Base-by-base conservation (phyloP, 2,113 vertebrate species). In the Xerus inauris region DNA sequence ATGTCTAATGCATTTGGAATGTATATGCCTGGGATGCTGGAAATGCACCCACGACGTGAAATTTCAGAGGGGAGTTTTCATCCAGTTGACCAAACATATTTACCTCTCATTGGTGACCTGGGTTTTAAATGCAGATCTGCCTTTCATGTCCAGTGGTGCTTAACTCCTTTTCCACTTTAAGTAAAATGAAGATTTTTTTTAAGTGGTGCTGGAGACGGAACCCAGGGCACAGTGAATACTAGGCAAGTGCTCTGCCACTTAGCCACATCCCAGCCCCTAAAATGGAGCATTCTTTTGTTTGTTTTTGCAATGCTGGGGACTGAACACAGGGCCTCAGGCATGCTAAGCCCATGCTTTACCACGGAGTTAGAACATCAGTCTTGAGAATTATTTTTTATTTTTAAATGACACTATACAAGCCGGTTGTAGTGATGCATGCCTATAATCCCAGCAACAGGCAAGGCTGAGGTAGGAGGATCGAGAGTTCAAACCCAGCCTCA, bases 1-100 rank as follows among this genome's bases (percentile, higher is more conserved):
- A 92, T 67, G 91, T 83, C 57, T 81, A 79, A 35, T 40, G 71
- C 30, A 93, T 79, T 87, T 89, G 96, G 95, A 86, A 97, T 94
- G 62, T 45, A 24, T 22, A 10, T 67, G 40, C 38, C 32, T 1
- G n/a, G 22, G 54, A 76, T 49, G 17, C 59, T 69, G 62, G 75
- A 72, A n/a, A 45, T 1, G 54, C 2, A 6, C 24, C 51, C 20
- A 17, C 47, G 45, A 8, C 3, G 57, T 20, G 26, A 10, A 49
- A 32, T 72, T 49, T 35, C 40, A 26, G 24, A 62, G 10, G 65
- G 35, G 54, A 38, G 64, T 38, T 49, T 72, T 59, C 73, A 19
- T 47, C 5, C 8, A 73, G 83, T 47, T 42, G 45, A 86, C 13
- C 40, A 30, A 0, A 19, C 17, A 2, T 83, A 30, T 83, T 59